Percentiles rank a stretch among this genome's conserved stretches.
Evolutionary conservation across 2,888 invertebrate species (phyloP).

Genomic region (Campoplex capitator): DNA sequence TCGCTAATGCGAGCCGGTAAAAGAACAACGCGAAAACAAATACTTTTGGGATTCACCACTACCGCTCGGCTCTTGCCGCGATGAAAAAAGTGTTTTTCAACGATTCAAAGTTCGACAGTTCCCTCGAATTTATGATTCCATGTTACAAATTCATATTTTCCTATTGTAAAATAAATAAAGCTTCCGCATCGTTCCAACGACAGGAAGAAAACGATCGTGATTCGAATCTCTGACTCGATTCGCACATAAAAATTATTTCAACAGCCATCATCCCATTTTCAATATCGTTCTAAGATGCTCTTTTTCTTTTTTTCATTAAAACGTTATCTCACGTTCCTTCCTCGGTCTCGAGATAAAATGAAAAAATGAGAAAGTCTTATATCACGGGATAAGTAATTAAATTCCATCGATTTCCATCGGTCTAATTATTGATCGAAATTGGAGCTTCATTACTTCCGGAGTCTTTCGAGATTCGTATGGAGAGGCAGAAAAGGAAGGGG

Average conservation of each 20-base stretch:
- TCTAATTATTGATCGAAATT: slow-evolving; percentile 41
- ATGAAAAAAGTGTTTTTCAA: slow-evolving; percentile 19
- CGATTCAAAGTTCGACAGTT: slow-evolving; percentile 2
- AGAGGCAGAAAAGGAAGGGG: not conserved
- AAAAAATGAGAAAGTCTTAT: not conserved
- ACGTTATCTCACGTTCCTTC: not conserved
- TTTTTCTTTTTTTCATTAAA: not conserved
- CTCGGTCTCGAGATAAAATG: not conserved
- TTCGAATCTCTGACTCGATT: not conserved
- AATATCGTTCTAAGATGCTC: not conserved
- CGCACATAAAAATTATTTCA: not conserved
- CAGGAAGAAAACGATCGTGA: not conserved
- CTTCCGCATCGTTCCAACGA: not conserved
- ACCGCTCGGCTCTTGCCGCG: not conserved
- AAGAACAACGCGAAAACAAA: slow-evolving; percentile 38
- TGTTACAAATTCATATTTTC: not conserved
- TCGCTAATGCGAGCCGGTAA: not conserved
- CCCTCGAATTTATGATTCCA: not conserved
- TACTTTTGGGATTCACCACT: not conserved
- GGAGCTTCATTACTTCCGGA: slow-evolving; percentile 33
- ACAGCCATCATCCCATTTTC: not conserved
- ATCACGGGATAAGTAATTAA: slow-evolving; percentile 27
- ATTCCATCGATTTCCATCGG: slow-evolving; percentile 29
- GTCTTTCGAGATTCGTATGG: not conserved
- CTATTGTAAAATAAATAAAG: not conserved